A percentile compares a stretch with the other conserved stretches of the same genome.
These are phyloP conservation scores for Plagodis pulveraria DNA, from an alignment of 2,888 invertebrate species.

Conservation along the genomic window DNA sequence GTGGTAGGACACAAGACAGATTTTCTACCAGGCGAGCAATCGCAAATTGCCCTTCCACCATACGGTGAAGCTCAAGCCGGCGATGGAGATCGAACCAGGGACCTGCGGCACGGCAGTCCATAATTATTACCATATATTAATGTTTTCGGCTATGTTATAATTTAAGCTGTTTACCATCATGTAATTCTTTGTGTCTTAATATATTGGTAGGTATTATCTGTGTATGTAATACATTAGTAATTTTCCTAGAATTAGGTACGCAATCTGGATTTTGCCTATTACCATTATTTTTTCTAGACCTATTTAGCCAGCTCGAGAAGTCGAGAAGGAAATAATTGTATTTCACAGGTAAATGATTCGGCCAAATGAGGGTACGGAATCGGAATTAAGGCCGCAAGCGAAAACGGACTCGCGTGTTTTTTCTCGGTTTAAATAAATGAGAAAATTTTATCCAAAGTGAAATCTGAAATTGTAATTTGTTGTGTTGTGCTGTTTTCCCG, in stretches of 20 bases:
- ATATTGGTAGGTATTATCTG: too few species aligned
- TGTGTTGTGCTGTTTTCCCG: constrained; percentile 7
- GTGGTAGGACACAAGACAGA: too few species aligned
- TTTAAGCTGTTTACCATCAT: too few species aligned
- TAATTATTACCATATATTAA: too few species aligned
- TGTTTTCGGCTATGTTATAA: too few species aligned
- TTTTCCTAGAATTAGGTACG: background rate
- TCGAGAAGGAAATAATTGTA: constrained; percentile 19
- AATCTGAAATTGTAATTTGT: constrained; percentile 14
- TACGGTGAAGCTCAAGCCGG: too few species aligned
- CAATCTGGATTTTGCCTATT: background rate
- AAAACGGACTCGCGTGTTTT: constrained; percentile 11
- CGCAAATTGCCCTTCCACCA: too few species aligned
- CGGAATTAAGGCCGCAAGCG: constrained; percentile 24
- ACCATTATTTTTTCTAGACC: constrained; percentile 13
- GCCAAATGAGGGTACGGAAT: constrained; percentile 30
- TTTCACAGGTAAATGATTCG: constrained; percentile 35
- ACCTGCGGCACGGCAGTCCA: too few species aligned
- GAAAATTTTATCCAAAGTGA: constrained; percentile 7
- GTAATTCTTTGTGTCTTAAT: too few species aligned
- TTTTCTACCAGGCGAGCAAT: too few species aligned
- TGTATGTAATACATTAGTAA: too few species aligned
- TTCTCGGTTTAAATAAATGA: constrained; percentile 11
- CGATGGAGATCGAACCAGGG: too few species aligned
- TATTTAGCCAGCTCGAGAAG: constrained; percentile 2